These are phyloP conservation scores for Schizopygopsis malacanthus DNA, from an alignment of 2,797 vertebrate genomes.

Conservation along the genomic window DNA sequence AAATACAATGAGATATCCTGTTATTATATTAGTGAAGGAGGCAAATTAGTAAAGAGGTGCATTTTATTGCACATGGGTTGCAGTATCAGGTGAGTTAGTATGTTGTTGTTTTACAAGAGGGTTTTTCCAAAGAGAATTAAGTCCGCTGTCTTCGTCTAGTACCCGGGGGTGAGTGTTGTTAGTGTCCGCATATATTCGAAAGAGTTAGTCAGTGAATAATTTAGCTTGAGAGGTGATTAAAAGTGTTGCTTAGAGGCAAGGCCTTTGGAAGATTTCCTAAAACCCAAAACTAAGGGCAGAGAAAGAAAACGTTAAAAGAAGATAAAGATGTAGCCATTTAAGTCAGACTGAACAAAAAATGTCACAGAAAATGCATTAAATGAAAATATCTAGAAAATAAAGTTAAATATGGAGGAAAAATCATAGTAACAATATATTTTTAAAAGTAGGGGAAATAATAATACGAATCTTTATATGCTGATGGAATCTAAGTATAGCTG, in stretches of 20 bases:
- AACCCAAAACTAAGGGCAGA: conserved; percentile 74
- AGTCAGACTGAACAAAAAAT: conserved; percentile 58
- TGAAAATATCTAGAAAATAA: conserved; percentile 59
- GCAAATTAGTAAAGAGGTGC: conserved; percentile 31
- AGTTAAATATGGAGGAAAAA: conserved; percentile 63
- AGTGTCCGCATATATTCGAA: conserved; percentile 90
- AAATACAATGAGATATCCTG: neutral
- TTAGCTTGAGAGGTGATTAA: conserved; percentile 63
- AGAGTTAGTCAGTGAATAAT: conserved; percentile 70
- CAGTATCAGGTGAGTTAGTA: conserved; percentile 48
- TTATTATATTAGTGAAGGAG: conserved; percentile 27
- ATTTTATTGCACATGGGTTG: conserved; percentile 19
- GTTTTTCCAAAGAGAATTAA: conserved; percentile 22
- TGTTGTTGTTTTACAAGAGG: conserved; percentile 9
- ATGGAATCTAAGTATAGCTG: conserved; percentile 81
- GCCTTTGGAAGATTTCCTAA: conserved; percentile 73
- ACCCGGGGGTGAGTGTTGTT: conserved; percentile 69
- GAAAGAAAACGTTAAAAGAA: conserved; percentile 58
- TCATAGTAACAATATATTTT: conserved; percentile 57
- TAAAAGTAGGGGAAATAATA: conserved; percentile 69
- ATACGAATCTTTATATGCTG: conserved; percentile 76
- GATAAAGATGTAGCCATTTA: conserved; percentile 49
- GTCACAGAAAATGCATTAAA: conserved; percentile 39
- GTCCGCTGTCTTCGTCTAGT: neutral
- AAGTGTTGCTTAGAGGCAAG: conserved; percentile 78